Evolutionary conservation across 2,113 vertebrate species (phyloP).

Genomic region (Vulpes vulpes): DNA sequence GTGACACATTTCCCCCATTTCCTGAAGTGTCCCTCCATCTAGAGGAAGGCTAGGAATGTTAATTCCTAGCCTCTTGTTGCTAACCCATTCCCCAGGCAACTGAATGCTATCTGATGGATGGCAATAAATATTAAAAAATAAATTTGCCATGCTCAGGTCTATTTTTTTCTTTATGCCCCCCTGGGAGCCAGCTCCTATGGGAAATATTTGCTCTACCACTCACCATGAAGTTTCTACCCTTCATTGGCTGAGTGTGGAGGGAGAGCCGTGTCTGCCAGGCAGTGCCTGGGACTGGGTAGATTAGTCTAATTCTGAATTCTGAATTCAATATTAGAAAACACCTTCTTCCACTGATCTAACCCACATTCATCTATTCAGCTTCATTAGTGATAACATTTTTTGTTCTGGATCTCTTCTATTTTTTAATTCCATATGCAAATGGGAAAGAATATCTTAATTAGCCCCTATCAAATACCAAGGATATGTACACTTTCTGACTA

Average conservation of each 20-base stretch:
- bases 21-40: neutral
- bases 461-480: neutral
- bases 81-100: neutral
- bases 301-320: neutral
- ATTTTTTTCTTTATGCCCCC: neutral
- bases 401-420: neutral
- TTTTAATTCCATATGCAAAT: neutral
- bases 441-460: slow-evolving; percentile 8
- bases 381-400: slow-evolving; percentile 6
- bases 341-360: neutral
- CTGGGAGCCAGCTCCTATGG: neutral
- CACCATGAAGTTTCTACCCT: neutral
- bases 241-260: neutral
- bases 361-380: neutral
- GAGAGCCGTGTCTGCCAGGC: neutral
- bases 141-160: neutral
- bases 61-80: neutral
- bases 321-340: slow-evolving; percentile 15
- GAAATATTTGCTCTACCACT: neutral
- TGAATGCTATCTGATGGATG: neutral
- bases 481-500: neutral
- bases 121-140: neutral
- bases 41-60: neutral
- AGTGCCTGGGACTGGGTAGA: neutral
- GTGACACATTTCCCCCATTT: neutral